Base-by-base conservation (phyloP, 2,888 invertebrate genomes). In the Xestia rhomboidea region DNA sequence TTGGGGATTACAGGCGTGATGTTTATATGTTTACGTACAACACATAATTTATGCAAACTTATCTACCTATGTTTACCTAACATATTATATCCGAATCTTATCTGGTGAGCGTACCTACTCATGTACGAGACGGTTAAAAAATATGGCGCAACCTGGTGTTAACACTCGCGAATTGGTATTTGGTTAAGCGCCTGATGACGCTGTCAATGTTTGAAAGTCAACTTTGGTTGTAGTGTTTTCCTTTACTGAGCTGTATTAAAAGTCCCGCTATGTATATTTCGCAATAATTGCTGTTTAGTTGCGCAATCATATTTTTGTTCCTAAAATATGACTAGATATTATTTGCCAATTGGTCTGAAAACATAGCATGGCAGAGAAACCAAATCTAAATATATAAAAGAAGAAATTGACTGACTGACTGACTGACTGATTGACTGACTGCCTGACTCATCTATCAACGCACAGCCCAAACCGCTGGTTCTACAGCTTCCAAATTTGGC, bases 61-160 rank as follows among this genome's bases (percentile, higher is more conserved):
- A n/a, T n/a, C 63, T 66, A 62, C 41, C 5, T 63, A 24, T 51
- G 27, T 63, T 34, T 70, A 38, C 10, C 21, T 21, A 62, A 63
- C 60, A 7, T 41, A n/a, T 11, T 21, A 21, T 44, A 49, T 41
- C 21, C 38, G 6, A 51, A 49, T 51, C 7, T 38, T 34, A 54
- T 71, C 30, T 21, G n/a, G 18, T 7, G 30, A 6, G 15, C 30
- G 41, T 6, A 5, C 13, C n/a, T 10, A 5, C 13, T 24, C n/a
- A 30, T 63, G 21, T 49, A 38, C 64, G n/a, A 2, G 21, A 8
- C 4, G 15, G 21, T 54, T 67, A 41, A 82, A 82, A 75, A 79
- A 79, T 49, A 79, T 79, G 76, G 67, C 24, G 79, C 67, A 79
- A 79, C n/a, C 13, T 34, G 38, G 13, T 51, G 57, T 21, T 49